Conservation (phyloP, 2,888 invertebrate genomes). For the Ectemnius cavifrons region DNA sequence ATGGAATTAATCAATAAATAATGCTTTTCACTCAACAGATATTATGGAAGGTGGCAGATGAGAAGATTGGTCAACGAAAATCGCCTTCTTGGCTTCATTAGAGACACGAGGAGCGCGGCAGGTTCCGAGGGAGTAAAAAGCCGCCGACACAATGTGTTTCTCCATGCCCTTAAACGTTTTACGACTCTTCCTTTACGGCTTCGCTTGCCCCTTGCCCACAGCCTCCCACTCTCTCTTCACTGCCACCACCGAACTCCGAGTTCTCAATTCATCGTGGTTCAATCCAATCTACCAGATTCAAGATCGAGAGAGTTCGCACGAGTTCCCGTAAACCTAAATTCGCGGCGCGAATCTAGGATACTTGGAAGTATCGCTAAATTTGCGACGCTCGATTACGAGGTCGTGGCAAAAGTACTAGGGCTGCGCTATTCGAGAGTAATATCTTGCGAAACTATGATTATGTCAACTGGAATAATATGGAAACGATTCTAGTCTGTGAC, state of each 20-base stretch:
- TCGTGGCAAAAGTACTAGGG: not conserved
- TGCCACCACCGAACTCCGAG: not conserved
- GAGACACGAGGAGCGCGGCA: conserved; percentile 11
- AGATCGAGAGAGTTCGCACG: no score
- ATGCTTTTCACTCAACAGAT: conserved; percentile 10
- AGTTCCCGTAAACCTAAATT: not conserved
- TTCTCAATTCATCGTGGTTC: no score
- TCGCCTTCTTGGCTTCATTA: conserved; percentile 42
- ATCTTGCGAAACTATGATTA: no score
- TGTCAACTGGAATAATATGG: no score
- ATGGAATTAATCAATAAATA: conserved; percentile 2
- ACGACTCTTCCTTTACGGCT: conserved; percentile 49
- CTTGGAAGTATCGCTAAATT: conserved; percentile 11
- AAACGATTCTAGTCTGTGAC: no score
- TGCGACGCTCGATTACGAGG: not conserved
- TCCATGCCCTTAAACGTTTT: conserved; percentile 50
- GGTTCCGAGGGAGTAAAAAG: conserved; percentile 42
- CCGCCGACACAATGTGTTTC: conserved; percentile 39
- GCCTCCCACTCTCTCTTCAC: conserved; percentile 15
- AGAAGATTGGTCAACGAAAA: conserved; percentile 13
- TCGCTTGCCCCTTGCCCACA: conserved; percentile 16
- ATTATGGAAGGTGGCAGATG: not conserved
- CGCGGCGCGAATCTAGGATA: conserved; percentile 20
- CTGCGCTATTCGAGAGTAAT: no score
- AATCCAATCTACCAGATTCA: no score